phyloP scores from a whole-genome alignment of 2,888 invertebrate genomes.

The Dicyrtoma fusca region DNA sequence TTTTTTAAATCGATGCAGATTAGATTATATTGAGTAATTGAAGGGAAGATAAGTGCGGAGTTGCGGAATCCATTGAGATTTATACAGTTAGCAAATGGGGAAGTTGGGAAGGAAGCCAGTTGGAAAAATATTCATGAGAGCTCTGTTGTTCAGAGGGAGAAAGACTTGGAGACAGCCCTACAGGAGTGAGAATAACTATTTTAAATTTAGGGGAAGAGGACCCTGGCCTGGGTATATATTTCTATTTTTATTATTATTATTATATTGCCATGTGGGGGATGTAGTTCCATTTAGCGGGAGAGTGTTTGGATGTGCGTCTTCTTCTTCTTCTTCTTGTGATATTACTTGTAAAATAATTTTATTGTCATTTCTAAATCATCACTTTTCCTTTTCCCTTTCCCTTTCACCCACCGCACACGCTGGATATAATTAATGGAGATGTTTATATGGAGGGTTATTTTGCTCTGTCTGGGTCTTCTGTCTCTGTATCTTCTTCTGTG shows the following conservation, averaged over 20 bases:
- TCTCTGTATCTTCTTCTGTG: too few relatives aligned
- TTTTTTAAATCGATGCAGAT: constrained; percentile 36
- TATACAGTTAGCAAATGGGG: constrained; percentile 20
- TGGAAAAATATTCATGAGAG: constrained; percentile 47
- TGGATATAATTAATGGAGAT: too few relatives aligned
- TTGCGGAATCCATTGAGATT: constrained; percentile 30
- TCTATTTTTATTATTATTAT: not conserved
- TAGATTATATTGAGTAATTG: constrained; percentile 43
- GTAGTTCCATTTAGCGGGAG: constrained; percentile 14
- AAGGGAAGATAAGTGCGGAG: constrained; percentile 30
- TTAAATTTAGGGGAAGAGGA: constrained; percentile 20
- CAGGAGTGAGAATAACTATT: constrained; percentile 10
- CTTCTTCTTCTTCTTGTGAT: not conserved
- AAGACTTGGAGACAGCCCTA: not conserved
- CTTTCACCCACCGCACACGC: too few relatives aligned
- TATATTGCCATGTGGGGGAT: constrained; percentile 3
- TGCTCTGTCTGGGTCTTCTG: too few relatives aligned
- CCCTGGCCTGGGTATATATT: too few relatives aligned
- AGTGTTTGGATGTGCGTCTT: not conserved
- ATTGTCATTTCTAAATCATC: constrained; percentile 30
- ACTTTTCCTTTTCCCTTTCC: not conserved
- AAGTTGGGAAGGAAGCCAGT: constrained; percentile 47
- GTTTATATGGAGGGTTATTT: too few relatives aligned
- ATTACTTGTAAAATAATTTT: constrained; percentile 32
- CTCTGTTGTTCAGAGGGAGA: too few relatives aligned